phyloP scores from a whole-genome alignment of 2,797 vertebrate species.

The Gambusia yucatana region DNA sequence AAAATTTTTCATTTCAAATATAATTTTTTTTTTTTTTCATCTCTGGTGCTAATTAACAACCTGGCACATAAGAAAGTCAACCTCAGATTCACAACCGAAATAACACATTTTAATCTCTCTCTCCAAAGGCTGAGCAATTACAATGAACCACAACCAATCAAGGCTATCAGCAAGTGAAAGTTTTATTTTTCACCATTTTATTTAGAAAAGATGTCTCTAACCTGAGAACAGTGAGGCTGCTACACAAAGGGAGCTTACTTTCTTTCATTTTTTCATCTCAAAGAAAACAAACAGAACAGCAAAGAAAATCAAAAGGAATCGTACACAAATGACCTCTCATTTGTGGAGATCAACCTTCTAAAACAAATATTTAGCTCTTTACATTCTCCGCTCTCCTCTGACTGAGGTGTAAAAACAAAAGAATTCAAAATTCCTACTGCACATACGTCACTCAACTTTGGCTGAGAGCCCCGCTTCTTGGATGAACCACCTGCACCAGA shows the following conservation, averaged over 20 bases:
- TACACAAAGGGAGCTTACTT: conserved; percentile 53
- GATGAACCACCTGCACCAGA: conserved; percentile 58
- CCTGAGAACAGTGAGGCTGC: conserved; percentile 79
- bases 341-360: conserved; percentile 53
- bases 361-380: conserved; percentile 55
- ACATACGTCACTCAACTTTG: conserved; percentile 59
- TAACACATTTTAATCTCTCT: not conserved
- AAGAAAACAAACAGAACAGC: conserved; percentile 41
- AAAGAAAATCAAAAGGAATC: conserved; percentile 38
- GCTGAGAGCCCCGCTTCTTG: conserved; percentile 54
- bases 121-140: not conserved
- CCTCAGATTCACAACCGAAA: not conserved
- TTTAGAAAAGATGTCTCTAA: conserved; percentile 78
- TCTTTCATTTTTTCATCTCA: conserved; percentile 55
- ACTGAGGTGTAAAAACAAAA: conserved; percentile 40
- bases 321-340: conserved; percentile 65
- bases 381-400: conserved; percentile 51
- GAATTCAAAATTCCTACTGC: conserved; percentile 31
- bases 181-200: conserved; percentile 75
- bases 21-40: not conserved
- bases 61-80: not conserved
- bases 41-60: not conserved
- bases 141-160: conserved; percentile 45
- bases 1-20: not conserved
- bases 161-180: conserved; percentile 57